These are phyloP conservation scores for Mastacembelus armatus DNA, from an alignment of 2,797 vertebrate species.

Conservation along the genomic window DNA sequence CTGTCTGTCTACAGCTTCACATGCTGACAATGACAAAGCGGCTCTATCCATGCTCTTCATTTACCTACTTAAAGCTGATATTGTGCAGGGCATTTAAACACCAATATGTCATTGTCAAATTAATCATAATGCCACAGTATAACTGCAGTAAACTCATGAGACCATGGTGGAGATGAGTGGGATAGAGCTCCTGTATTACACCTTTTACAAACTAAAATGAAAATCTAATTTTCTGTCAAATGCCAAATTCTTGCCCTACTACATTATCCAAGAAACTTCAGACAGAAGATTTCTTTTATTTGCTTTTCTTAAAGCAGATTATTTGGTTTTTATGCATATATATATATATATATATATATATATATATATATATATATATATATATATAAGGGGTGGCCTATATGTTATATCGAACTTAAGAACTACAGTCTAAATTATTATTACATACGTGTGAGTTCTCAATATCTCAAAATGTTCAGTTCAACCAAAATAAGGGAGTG, in stretches of 20 bases:
- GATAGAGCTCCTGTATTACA: neutral
- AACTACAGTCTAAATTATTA: neutral
- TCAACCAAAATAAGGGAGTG: too few species aligned
- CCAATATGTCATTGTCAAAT: constrained; percentile 48
- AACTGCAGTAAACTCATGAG: neutral
- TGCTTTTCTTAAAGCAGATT: neutral
- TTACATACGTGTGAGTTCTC: too few species aligned
- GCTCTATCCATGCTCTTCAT: constrained; percentile 44
- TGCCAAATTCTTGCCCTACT: neutral
- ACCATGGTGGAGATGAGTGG: neutral
- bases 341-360: too few species aligned
- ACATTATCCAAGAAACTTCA: neutral
- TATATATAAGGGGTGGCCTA: too few species aligned
- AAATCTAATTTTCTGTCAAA: neutral
- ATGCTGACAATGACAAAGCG: constrained; percentile 58
- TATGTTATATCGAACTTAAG: too few species aligned
- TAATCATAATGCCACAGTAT: constrained; percentile 12
- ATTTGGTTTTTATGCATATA: neutral
- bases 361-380: too few species aligned
- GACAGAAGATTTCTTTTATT: constrained; percentile 1
- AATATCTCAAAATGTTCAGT: too few species aligned
- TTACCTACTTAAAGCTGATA: constrained; percentile 50
- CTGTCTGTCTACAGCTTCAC: constrained; percentile 68
- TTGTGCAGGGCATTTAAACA: constrained; percentile 32
- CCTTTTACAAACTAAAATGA: neutral